Conservation (phyloP, 2,113 vertebrate species). For the Phaethon lepturus region DNA sequence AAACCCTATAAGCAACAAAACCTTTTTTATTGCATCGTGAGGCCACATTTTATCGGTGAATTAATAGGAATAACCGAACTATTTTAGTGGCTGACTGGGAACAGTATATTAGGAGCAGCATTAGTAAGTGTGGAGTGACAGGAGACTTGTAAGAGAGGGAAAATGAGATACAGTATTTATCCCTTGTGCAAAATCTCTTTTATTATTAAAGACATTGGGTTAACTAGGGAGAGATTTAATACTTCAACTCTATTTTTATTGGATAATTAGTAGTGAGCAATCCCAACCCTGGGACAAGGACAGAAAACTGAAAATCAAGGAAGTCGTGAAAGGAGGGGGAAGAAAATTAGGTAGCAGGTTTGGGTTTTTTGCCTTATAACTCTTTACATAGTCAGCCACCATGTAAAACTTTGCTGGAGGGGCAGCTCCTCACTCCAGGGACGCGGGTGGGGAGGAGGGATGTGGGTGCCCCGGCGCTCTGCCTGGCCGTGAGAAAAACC, state of each 20-base stretch:
- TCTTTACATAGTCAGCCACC: rapidly evolving
- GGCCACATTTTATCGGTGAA: constrained; percentile 60
- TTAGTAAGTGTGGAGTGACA: constrained; percentile 75
- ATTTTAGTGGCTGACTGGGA: constrained; percentile 77
- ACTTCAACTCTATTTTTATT: constrained; percentile 70
- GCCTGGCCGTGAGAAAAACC: neutral
- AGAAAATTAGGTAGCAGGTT: neutral
- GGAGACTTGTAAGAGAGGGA: constrained; percentile 67
- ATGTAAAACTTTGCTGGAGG: neutral
- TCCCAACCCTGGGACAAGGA: constrained; percentile 25
- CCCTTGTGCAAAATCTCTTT: constrained; percentile 78
- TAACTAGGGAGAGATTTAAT: constrained; percentile 77
- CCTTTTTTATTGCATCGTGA: constrained; percentile 21
- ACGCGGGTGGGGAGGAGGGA: rapidly evolving
- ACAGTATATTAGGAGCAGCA: constrained; percentile 62
- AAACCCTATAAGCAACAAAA: neutral
- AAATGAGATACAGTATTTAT: constrained; percentile 75
- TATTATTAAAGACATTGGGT: constrained; percentile 76
- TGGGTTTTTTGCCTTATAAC: rapidly evolving
- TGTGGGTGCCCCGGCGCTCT: neutral
- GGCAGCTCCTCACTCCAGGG: neutral
- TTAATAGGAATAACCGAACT: constrained; percentile 73
- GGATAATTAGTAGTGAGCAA: constrained; percentile 66
- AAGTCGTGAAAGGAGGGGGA: neutral
- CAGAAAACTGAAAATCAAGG: neutral